A percentile compares a stretch with the other conserved stretches of the same genome.
Evolutionary conservation across 2,888 invertebrate genomes (phyloP).

Genomic region (Scotopteryx bipunctaria): DNA sequence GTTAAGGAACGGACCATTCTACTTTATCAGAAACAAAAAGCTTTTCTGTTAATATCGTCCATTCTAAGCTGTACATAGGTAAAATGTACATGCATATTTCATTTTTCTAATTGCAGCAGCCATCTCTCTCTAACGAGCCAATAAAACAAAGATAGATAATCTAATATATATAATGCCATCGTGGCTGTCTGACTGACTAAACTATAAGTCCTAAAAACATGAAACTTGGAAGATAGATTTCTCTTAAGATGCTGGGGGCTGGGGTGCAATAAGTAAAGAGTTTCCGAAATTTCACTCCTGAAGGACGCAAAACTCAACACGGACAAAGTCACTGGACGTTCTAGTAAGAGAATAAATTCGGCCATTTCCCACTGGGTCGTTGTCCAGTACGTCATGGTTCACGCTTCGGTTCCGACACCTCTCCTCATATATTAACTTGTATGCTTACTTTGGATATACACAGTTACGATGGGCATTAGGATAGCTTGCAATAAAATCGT

Average conservation of each 20-base stretch:
- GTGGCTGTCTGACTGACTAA: no score
- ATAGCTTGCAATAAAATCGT: background rate
- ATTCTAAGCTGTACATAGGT: slow-evolving; percentile 12
- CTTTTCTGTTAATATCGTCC: no score
- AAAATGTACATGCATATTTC: slow-evolving; percentile 8
- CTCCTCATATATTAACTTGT: slow-evolving; percentile 40
- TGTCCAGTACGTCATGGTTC: slow-evolving; percentile 57
- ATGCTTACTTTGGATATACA: slow-evolving; percentile 2
- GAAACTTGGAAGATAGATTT: no score
- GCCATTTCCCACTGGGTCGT: slow-evolving; percentile 47
- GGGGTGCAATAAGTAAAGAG: no score
- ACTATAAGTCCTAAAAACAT: no score
- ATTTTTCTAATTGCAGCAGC: slow-evolving; percentile 6
- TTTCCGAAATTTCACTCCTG: no score
- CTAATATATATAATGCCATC: no score
- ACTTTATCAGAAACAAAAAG: no score
- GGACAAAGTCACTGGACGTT: no score
- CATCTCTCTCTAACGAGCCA: slow-evolving; percentile 13
- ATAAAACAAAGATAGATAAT: slow-evolving; percentile 26
- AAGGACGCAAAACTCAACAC: no score
- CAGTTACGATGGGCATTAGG: slow-evolving; percentile 11
- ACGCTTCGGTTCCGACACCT: slow-evolving; percentile 43
- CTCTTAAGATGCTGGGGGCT: no score
- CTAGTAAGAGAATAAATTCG: slow-evolving; percentile 43
- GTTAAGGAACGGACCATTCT: no score